Evolutionary conservation across 2,888 invertebrate genomes (phyloP), one percentile per base, ranked within the genome.

Genomic region (Carpatolechia fugitivella): DNA sequence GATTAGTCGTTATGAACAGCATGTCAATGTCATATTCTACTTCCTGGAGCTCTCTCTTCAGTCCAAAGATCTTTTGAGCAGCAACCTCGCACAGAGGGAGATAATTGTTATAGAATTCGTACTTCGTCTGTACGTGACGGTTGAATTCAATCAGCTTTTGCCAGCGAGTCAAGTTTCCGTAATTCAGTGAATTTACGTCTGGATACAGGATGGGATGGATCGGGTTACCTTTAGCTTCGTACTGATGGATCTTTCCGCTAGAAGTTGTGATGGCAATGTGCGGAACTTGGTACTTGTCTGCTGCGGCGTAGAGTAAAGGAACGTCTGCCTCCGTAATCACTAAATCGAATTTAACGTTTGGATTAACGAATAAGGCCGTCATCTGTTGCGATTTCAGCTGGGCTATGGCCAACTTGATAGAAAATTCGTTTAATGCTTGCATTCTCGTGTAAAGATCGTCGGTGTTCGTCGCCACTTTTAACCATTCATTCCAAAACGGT

Each of bases 311-410:
- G 36, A 91, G 66, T 0, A 90, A 53, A 0, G 92, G 91, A 3
- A 87, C 77, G 6, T 92, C 80, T n/a, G 88, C 84, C 71, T 93
- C 93, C 2, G 90, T 82, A 36, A 93, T 74, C 0, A 92, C 85
- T 31, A 92, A 66, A 69, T 93, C 93, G 61, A 92, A 93, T 54
- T 82, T 80, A 24, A 89, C 73, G 30, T 83, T 84, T 0, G 82
- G 82, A 56, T 86, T 89, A 2, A 82, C 71, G 5, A 89, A 65
- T 10, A 89, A 59, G 1, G 88, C 78, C 11, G 74, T 71, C 85
- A 89, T 82, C 54, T 78, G 78, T 56, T 89, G 83, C 0, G 89
- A 86, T 60, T 75, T 83, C 14, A 90, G 57, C 56, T 90, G 90
- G 1, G 83, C 77, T 48, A 85, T 80, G 0, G 80, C 85, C 55